Conservation (phyloP, 2,797 vertebrate species). For the Setipinna tenuifilis region DNA sequence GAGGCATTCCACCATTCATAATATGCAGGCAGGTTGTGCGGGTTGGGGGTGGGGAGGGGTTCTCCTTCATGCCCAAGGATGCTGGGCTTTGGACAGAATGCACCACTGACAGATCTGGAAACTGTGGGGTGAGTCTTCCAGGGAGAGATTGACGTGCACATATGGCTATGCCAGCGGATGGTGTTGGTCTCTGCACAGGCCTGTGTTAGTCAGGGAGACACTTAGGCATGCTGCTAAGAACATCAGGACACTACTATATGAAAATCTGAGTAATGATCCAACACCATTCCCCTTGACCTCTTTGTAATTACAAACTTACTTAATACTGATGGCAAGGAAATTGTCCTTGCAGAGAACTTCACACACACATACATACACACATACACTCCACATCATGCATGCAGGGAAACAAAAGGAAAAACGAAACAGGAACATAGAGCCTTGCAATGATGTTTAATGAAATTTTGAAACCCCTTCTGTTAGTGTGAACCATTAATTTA, state of each 20-base stretch:
- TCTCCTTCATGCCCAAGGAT: slow-evolving; percentile 9
- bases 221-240: slow-evolving; percentile 15
- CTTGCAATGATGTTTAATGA: slow-evolving; percentile 83
- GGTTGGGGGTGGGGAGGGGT: neutral
- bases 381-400: slow-evolving; percentile 66
- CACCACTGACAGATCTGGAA: neutral
- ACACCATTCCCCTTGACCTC: neutral
- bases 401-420: slow-evolving; percentile 70
- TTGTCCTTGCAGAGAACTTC: slow-evolving; percentile 17
- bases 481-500: slow-evolving; percentile 70
- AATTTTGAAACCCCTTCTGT: slow-evolving; percentile 73
- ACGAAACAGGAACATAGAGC: slow-evolving; percentile 77
- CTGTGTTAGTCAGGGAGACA: slow-evolving; percentile 19
- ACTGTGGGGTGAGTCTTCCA: slow-evolving; percentile 13
- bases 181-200: slow-evolving; percentile 15
- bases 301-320: neutral
- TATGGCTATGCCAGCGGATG: neutral
- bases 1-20: slow-evolving; percentile 6
- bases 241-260: neutral
- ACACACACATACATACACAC: slow-evolving; percentile 32
- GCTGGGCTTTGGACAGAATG: neutral
- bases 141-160: slow-evolving; percentile 9
- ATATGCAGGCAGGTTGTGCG: slow-evolving; percentile 23
- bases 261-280: neutral
- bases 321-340: neutral